These are phyloP conservation scores for Chesias legatella DNA, from an alignment of 2,888 invertebrate genomes.

Conservation along the genomic window DNA sequence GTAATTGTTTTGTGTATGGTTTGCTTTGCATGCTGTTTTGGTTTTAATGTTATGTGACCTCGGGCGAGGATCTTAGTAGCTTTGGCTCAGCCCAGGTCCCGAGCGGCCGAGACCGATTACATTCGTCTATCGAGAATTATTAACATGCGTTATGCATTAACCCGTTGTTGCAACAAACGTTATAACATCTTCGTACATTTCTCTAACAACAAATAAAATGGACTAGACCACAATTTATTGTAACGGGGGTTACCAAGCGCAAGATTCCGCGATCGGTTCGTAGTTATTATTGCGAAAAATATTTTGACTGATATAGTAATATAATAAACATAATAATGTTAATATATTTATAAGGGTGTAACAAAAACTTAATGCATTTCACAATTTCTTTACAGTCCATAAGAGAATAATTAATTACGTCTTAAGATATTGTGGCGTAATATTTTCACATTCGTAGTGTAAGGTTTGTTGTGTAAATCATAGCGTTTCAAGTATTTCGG, in stretches of 20 bases:
- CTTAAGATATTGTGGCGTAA: conserved; percentile 74
- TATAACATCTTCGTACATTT: background rate
- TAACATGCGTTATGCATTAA: background rate
- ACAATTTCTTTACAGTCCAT: conserved; percentile 78
- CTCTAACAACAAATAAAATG: background rate
- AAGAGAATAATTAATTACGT: conserved; percentile 64
- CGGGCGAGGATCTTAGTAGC: conserved; percentile 34
- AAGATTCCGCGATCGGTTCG: conserved; percentile 38
- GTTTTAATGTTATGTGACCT: conserved; percentile 39
- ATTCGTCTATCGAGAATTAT: conserved; percentile 28
- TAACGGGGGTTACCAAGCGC: background rate
- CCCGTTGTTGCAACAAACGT: no score
- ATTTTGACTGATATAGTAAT: conserved; percentile 78
- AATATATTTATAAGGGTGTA: conserved; percentile 76
- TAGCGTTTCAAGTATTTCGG: conserved; percentile 71
- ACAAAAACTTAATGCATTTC: conserved; percentile 79
- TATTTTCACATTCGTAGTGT: conserved; percentile 76
- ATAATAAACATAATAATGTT: conserved; percentile 69
- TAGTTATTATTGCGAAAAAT: conserved; percentile 68
- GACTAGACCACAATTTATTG: background rate
- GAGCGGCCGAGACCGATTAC: conserved; percentile 34
- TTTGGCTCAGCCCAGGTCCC: conserved; percentile 28
- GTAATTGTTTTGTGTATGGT: conserved; percentile 40
- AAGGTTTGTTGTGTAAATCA: conserved; percentile 76
- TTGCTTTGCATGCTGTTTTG: conserved; percentile 55